These are phyloP conservation scores for Cephus spinipes DNA, from an alignment of 2,888 invertebrate species.

Conservation along the genomic window DNA sequence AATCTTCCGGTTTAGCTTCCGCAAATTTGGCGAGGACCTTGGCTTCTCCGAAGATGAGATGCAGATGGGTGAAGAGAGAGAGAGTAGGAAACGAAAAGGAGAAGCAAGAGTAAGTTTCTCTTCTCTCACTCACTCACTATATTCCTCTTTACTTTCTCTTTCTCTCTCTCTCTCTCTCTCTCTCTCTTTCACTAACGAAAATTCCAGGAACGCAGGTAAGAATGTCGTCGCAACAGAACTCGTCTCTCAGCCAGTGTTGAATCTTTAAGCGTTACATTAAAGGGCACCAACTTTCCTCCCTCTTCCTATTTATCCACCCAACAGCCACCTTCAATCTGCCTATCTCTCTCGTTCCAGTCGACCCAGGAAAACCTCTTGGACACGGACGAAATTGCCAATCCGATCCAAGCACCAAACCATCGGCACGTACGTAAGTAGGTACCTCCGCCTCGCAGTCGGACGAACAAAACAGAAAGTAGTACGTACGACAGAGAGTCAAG, in stretches of 20 bases:
- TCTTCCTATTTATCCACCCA: not conserved
- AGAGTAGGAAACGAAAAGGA: not conserved
- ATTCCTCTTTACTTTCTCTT: not conserved
- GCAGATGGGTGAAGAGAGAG: not conserved
- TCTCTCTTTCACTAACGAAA: not conserved
- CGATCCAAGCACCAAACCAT: not conserved
- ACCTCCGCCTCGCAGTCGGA: not conserved
- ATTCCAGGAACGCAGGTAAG: not conserved
- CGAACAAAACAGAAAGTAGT: not conserved
- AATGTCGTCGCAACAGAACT: not conserved
- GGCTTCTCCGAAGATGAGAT: not conserved
- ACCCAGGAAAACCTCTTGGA: not conserved
- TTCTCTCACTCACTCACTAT: not conserved
- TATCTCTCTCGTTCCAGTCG: not conserved
- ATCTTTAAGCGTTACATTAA: not conserved
- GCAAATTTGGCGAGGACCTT: slow-evolving; percentile 28
- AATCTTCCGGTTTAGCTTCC: slow-evolving; percentile 20
- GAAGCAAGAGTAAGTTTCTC: not conserved
- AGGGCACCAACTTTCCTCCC: not conserved
- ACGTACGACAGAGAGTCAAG: not conserved
- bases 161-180: slow-evolving; percentile 4
- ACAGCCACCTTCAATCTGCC: not conserved
- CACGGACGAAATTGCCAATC: not conserved
- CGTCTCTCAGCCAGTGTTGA: not conserved
- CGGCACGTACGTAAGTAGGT: not conserved